Conservation (phyloP, 2,888 invertebrate genomes). For the Mesopsocus fuscifrons region DNA sequence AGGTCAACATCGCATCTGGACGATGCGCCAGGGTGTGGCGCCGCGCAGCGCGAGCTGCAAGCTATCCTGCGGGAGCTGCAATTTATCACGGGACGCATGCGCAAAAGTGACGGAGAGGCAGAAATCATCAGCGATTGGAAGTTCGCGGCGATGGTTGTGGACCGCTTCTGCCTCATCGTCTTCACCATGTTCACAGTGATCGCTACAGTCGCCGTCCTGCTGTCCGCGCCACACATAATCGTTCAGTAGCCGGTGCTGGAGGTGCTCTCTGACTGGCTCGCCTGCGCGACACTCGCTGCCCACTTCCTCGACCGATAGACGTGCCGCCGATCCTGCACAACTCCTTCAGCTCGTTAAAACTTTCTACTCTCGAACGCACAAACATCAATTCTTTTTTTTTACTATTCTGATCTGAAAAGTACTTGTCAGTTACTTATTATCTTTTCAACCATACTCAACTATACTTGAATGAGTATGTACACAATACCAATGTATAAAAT, state of each 20-base stretch:
- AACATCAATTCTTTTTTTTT: too few species aligned
- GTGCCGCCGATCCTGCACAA: too few species aligned
- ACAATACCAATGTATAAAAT: too few species aligned
- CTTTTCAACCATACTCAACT: too few species aligned
- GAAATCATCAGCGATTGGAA: conserved; percentile 94
- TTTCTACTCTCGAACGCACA: too few species aligned
- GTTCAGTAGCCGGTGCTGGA: conserved; percentile 45
- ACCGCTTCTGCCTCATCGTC: conserved; percentile 88
- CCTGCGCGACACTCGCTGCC: too few species aligned
- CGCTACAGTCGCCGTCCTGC: conserved; percentile 77
- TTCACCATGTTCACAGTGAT: conserved; percentile 88
- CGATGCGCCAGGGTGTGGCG: conserved; percentile 31
- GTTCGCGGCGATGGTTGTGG: conserved; percentile 96
- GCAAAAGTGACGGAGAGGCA: conserved; percentile 82
- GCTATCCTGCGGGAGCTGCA: conserved; percentile 82
- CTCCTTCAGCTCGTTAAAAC: too few species aligned
- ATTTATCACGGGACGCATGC: conserved; percentile 87
- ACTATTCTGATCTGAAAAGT: too few species aligned
- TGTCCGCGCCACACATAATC: conserved; percentile 87
- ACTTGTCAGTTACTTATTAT: too few species aligned
- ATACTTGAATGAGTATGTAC: too few species aligned
- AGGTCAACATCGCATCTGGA: conserved; percentile 62
- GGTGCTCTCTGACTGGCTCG: conserved; percentile 9
- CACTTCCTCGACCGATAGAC: too few species aligned
- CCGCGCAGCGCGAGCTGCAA: conserved; percentile 61